Base-by-base conservation (phyloP, 2,113 vertebrate genomes). In the Laticauda colubrina region DNA sequence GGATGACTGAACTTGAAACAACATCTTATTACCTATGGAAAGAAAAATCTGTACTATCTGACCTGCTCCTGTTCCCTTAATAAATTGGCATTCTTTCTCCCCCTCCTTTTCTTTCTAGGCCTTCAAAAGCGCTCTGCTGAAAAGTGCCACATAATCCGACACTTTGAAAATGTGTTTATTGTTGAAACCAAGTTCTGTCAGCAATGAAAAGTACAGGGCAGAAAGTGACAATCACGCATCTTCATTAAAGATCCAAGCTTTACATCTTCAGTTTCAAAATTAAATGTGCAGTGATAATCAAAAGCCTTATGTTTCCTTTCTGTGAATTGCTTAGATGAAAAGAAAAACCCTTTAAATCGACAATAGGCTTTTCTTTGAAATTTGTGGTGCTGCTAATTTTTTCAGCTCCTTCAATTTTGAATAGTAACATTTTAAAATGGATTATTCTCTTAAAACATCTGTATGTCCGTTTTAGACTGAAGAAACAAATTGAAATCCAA, bases 91-190 rank as follows among this genome's bases (percentile, higher is more conserved):
- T 0, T 89, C 18, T 59, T 7, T 54, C 10, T 53, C 55, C 55
- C 12, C 88, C 12, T 12, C 24, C 10, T 92, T 94, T 96, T 45
- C 0, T 93, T 89, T 90, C 95, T 96, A 97, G 98, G 98, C 95
- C 97, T 99, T 95, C 98, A 99, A 96, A 99, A 99, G 95, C 98
- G 98, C 88, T 98, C 98, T 1, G 97, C 97, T 11, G 98, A 98
- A 93, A 98, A 98, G 20, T 99, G 98, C 92, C 98, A 97, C 94
- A 98, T 98, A 89, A 98, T 99, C 97, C 98, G 97, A 93, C 99
- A 99, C 96, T 99, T 99, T 87, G 98, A 98, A 94, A 99, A 99
- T 94, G 98, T 97, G 92, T 99, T 99, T 94, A 98, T 99, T 94
- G 98, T 98, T 15, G 98, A 98, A 96, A 99, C 98, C 92, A 98